Evolutionary conservation across 2,797 vertebrate genomes (phyloP).

Genomic region (Philypnodon macrostomus): DNA sequence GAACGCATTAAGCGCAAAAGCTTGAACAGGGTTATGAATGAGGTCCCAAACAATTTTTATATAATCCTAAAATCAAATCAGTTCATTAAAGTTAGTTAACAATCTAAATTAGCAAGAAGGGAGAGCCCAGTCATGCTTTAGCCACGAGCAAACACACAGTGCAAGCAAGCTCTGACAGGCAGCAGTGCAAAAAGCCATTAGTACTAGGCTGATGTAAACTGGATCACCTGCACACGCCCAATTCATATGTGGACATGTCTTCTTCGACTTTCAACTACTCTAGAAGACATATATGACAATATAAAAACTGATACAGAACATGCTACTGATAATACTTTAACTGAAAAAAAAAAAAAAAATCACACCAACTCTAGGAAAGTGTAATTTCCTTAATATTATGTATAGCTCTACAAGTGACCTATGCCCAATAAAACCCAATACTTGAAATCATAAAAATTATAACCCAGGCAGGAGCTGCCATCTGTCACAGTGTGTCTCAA

Average conservation of each 20-base stretch:
- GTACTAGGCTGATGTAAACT: constrained; percentile 23
- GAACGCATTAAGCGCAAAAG: constrained; percentile 1
- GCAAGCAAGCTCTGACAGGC: constrained; percentile 63
- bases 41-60: too few relatives aligned
- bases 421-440: constrained; percentile 7
- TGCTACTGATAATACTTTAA: neutral
- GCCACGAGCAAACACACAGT: constrained; percentile 47
- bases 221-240: constrained; percentile 18
- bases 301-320: neutral
- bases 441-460: constrained; percentile 2
- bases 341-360: too few relatives aligned
- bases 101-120: constrained; percentile 18
- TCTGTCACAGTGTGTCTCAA: constrained; percentile 7
- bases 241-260: constrained; percentile 13
- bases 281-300: constrained; percentile 4
- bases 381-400: too few relatives aligned
- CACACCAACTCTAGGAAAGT: too few relatives aligned
- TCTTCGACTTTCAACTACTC: constrained; percentile 31
- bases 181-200: constrained; percentile 41
- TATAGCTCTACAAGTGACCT: constrained; percentile 1
- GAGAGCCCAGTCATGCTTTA: constrained; percentile 48
- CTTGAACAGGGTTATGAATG: too few relatives aligned
- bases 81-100: constrained; percentile 29
- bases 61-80: neutral
- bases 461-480: neutral